Percentiles rank a stretch among this genome's conserved stretches.
Conservation (phyloP, 2,888 invertebrate genomes). For the Xestoiulus laeticollis region DNA sequence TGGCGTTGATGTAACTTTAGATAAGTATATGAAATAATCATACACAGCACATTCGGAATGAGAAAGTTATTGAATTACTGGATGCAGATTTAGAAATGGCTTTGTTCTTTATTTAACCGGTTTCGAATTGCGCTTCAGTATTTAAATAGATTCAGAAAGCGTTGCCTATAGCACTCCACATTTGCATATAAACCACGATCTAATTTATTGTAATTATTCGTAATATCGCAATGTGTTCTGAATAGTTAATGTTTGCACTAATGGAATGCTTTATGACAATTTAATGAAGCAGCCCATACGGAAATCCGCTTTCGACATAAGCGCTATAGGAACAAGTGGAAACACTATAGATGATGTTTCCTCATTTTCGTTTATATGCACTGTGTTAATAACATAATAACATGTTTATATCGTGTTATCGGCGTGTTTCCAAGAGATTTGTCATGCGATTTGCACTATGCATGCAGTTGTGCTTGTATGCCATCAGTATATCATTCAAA, state of each 20-base stretch:
- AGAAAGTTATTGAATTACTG: constrained; percentile 1
- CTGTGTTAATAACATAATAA: too few species aligned
- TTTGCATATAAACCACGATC: not conserved
- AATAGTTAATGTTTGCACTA: not conserved
- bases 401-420: not conserved
- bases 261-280: not conserved
- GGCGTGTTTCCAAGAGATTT: too few species aligned
- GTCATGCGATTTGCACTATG: too few species aligned
- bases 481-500: not conserved
- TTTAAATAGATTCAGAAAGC: not conserved
- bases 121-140: not conserved
- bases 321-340: not conserved
- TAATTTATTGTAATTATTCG: not conserved
- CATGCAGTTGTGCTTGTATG: not conserved
- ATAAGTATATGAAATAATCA: too few species aligned
- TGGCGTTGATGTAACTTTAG: not conserved
- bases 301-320: not conserved
- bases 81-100: not conserved
- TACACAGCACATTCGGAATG: not conserved
- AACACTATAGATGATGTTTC: not conserved
- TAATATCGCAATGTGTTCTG: not conserved
- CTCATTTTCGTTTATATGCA: too few species aligned
- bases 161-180: not conserved
- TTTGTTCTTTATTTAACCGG: not conserved
- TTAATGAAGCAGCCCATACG: not conserved